Conservation (phyloP, 2,797 vertebrate genomes). For the Margarornis squamiger region DNA sequence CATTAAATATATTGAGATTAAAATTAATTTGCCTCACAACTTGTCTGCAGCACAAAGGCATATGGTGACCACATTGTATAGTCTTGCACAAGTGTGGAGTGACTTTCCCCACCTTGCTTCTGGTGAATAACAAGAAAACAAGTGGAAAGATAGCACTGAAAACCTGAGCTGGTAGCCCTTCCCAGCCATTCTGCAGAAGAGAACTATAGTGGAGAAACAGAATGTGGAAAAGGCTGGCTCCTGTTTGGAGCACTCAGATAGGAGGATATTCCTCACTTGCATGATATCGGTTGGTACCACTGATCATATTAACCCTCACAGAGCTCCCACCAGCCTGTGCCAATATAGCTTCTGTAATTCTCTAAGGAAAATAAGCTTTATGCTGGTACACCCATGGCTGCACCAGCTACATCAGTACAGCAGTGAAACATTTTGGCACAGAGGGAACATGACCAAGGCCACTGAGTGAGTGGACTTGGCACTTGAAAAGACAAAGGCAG, state of each 20-base stretch:
- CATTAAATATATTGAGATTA: background rate
- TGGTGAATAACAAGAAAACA: background rate
- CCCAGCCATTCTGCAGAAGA: background rate
- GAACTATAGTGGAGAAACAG: background rate
- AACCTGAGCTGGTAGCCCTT: background rate
- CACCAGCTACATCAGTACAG: background rate
- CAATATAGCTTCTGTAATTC: background rate
- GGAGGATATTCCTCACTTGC: background rate
- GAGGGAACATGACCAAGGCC: background rate
- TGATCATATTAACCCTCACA: background rate
- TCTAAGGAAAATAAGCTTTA: background rate
- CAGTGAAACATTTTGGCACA: background rate
- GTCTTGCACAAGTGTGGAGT: background rate
- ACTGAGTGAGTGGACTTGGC: background rate
- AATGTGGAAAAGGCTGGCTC: background rate
- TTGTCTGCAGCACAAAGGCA: background rate
- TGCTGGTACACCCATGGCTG: background rate
- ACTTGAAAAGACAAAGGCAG: background rate
- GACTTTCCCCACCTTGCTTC: background rate
- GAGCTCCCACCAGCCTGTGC: background rate
- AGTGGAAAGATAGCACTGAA: background rate
- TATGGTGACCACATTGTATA: fast-evolving
- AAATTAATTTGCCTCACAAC: background rate
- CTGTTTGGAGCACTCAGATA: background rate
- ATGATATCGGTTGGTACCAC: background rate